Conservation (phyloP, 2,113 vertebrate genomes). For the Sterrhoptilus dennistouni region DNA sequence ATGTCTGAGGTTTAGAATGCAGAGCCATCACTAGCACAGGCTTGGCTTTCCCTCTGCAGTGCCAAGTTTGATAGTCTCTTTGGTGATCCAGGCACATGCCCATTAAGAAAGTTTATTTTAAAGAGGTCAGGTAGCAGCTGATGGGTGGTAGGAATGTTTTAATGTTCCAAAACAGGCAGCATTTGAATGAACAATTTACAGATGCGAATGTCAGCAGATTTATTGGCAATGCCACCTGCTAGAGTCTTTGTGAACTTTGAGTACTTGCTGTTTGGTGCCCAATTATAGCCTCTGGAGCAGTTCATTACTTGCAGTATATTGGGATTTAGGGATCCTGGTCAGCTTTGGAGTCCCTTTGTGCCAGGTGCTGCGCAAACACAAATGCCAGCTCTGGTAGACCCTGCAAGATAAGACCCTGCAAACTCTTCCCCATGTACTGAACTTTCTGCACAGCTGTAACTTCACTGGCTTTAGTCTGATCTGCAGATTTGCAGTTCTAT, state of each 20-base stretch:
- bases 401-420: neutral
- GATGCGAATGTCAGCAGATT: neutral
- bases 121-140: slow-evolving; percentile 35
- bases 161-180: slow-evolving; percentile 23
- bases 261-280: neutral
- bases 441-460: neutral
- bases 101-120: slow-evolving; percentile 27
- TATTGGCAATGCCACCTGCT: neutral
- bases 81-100: slow-evolving; percentile 1
- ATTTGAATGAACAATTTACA: neutral
- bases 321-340: neutral
- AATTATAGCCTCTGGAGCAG: neutral
- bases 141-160: neutral
- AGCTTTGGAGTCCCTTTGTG: neutral
- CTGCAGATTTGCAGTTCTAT: neutral
- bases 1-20: neutral
- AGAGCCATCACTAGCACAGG: neutral
- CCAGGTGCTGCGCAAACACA: neutral
- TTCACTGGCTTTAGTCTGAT: neutral
- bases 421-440: neutral
- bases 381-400: neutral
- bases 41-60: slow-evolving; percentile 10
- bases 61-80: slow-evolving; percentile 53
- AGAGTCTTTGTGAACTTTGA: neutral
- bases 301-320: neutral